Conservation (phyloP, 2,888 invertebrate genomes). For the Acanthosepion esculentum region DNA sequence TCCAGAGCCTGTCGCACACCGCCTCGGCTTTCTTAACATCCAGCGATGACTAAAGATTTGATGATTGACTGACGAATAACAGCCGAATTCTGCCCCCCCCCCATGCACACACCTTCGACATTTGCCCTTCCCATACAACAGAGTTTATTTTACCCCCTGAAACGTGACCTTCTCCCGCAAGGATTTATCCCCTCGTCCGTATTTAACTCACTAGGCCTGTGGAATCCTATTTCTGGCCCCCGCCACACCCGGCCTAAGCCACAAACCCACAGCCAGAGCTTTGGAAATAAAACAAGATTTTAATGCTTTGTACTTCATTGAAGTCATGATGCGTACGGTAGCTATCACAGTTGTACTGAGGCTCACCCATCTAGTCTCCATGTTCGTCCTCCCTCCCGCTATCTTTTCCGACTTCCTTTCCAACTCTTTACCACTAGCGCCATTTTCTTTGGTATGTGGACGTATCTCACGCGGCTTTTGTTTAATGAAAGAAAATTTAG, state of each 20-base stretch:
- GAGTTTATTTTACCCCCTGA: not conserved
- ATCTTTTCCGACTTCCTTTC: not conserved
- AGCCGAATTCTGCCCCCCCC: not conserved
- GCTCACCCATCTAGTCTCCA: not conserved
- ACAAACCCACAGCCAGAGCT: not conserved
- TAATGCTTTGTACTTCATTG: not conserved
- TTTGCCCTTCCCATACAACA: not conserved
- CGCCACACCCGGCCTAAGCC: not conserved
- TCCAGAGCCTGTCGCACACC: not conserved
- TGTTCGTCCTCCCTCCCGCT: not conserved
- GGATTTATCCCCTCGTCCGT: not conserved
- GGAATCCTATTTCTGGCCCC: not conserved
- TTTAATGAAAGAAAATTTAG: not conserved
- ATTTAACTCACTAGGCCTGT: not conserved
- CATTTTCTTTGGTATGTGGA: not conserved
- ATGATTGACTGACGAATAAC: not conserved
- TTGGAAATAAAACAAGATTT: constrained; percentile 21
- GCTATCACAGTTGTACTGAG: not conserved
- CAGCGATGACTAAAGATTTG: not conserved
- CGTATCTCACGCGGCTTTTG: not conserved
- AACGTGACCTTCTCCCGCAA: not conserved
- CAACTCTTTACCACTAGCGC: not conserved
- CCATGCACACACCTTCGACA: not conserved
- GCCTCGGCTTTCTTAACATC: not conserved
- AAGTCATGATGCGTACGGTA: not conserved